Evolutionary conservation across 1,140 invertebrate genomes (phyloP).

Genomic region (Choristoneura fumiferana): DNA sequence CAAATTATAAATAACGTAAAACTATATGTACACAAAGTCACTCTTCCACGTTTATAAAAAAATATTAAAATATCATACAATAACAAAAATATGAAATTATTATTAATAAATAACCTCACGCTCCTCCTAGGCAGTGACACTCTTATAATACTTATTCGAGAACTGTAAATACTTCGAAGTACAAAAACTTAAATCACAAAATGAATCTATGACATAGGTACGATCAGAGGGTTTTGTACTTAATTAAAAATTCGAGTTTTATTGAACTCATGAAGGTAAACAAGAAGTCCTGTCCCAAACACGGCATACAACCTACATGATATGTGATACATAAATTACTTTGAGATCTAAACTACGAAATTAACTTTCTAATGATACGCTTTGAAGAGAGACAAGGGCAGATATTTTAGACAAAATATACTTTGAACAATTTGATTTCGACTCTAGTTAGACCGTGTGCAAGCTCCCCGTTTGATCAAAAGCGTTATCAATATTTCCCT

Average conservation of each 20-base stretch:
- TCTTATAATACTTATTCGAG: conserved; percentile 26
- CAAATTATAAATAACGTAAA: conserved; percentile 57
- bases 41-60: conserved; percentile 38
- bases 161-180: conserved; percentile 31
- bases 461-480: background rate
- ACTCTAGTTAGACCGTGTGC: conserved; percentile 5
- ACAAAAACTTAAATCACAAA: conserved; percentile 32
- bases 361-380: conserved; percentile 13
- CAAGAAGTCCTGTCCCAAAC: conserved; percentile 24
- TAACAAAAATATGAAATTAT: conserved; percentile 26
- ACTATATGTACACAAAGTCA: conserved; percentile 67
- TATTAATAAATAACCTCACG: conserved; percentile 33
- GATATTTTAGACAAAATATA: background rate
- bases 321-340: conserved; percentile 13
- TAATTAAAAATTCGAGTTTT: conserved; percentile 20
- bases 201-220: conserved; percentile 28
- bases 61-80: conserved; percentile 47
- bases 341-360: conserved; percentile 24
- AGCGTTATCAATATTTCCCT: conserved; percentile 12
- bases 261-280: conserved; percentile 2
- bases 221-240: conserved; percentile 32
- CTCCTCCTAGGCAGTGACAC: conserved; percentile 34
- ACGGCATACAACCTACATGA: conserved; percentile 1
- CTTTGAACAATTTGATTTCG: background rate
- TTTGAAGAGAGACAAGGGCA: conserved; percentile 8